Base-by-base conservation (phyloP, 2,888 invertebrate species). In the Pseudococcus jackbeardsleyi region DNA sequence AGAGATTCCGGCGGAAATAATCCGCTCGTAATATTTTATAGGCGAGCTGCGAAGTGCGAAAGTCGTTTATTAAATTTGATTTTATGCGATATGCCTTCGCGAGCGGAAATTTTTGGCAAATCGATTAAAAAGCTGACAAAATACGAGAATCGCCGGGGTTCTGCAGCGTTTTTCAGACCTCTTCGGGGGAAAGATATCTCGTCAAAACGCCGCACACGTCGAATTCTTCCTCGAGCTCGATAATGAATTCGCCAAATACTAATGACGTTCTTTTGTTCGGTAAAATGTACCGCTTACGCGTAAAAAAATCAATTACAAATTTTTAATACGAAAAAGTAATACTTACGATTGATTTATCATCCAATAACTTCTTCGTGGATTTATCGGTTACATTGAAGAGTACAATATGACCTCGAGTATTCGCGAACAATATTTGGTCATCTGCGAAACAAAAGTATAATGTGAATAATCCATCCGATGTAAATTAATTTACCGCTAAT, bases 401-500 rank as follows among this genome's bases (percentile, higher is more conserved):
- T 88, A 94, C 91, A 88, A 95, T 91, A 91, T 94, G 93, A 8
- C 94, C 94, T 89, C 92, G 91, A 46, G 90, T 91, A 90, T 94
- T 94, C 89, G 93, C 93, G 91, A 93, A 96, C 89, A 95, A 91
- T 89, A 96, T 92, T 90, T 94, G 94, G 89, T 92, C 93, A 90
- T 93, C 95, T 95, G 90, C 90, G 90, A 89, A 87, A 68, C 89
- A 89, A 89, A 89, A 89, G 85, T 89, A 89, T 89, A 68, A 12
- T 68, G 68, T 12, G 68, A 26, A 26, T 68, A 68, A 15, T 72
- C 33, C 33, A 17, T 33, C 33, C 33, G 8, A 72, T 0, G 15
- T 33, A 26, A 72, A 26, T 33, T 72, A 72, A 72, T 72, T 72
- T 33, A 72, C 9, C 79, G 46, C 79, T 82, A 82, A 82, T 82